phyloP scores from a whole-genome alignment of 2,888 invertebrate genomes.

The Teleiodes luculella region DNA sequence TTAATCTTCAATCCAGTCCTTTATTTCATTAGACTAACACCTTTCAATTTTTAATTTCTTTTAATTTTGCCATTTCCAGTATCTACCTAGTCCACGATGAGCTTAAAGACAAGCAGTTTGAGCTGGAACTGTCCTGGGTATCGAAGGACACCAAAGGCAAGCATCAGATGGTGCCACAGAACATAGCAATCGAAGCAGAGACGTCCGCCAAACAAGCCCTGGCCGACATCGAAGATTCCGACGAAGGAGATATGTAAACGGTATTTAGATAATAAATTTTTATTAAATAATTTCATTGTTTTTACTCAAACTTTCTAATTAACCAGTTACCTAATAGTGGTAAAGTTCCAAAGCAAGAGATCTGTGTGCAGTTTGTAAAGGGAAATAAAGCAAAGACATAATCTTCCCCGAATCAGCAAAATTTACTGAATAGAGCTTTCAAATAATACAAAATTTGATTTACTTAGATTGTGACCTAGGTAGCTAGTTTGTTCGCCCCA shows the following conservation, averaged over 20 bases:
- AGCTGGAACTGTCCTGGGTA: constrained; percentile 96
- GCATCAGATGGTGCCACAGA: constrained; percentile 89
- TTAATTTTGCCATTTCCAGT: constrained; percentile 63
- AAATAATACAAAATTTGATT: too few species aligned
- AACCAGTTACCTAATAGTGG: too few species aligned
- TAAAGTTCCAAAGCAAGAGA: too few species aligned
- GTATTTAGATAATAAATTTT: constrained; percentile 57
- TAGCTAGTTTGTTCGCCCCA: too few species aligned
- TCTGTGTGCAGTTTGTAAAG: too few species aligned
- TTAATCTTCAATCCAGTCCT: neutral
- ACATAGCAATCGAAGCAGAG: constrained; percentile 89
- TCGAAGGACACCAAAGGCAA: constrained; percentile 87
- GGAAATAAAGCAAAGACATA: too few species aligned
- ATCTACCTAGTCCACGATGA: constrained; percentile 95
- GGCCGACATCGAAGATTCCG: constrained; percentile 92
- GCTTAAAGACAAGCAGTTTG: constrained; percentile 96
- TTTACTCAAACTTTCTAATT: constrained; percentile 20
- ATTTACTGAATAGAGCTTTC: too few species aligned
- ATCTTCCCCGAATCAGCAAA: too few species aligned
- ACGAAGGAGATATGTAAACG: constrained; percentile 84
- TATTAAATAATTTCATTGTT: constrained; percentile 32
- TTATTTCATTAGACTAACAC: neutral
- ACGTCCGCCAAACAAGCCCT: constrained; percentile 90
- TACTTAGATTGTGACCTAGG: too few species aligned
- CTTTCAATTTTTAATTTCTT: neutral